A percentile compares a stretch with the other conserved stretches of the same genome.
Evolutionary conservation across 2,113 vertebrate species (phyloP).

Genomic region (Aplodontia rufa): DNA sequence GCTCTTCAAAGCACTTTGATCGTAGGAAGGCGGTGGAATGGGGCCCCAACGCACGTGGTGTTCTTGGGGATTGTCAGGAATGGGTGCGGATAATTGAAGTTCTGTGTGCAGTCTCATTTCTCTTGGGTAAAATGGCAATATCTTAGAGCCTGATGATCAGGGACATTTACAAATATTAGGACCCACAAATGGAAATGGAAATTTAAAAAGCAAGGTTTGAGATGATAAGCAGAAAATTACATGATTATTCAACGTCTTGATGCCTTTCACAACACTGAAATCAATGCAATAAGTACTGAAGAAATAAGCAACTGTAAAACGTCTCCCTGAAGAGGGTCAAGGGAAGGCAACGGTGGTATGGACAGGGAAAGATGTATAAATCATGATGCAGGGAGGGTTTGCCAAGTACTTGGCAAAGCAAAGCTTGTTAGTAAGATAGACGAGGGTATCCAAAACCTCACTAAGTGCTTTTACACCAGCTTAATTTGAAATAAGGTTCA

Average conservation of each 20-base stretch:
- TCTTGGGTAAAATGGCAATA: neutral
- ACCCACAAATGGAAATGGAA: conserved; percentile 38
- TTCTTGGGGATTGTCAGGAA: neutral
- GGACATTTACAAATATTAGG: conserved; percentile 48
- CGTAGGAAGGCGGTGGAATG: neutral
- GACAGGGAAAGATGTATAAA: neutral
- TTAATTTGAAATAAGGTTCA: neutral
- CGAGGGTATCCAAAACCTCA: neutral
- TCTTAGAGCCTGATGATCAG: conserved; percentile 27
- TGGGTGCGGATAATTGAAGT: neutral
- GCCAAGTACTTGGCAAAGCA: neutral
- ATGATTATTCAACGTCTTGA: conserved; percentile 50
- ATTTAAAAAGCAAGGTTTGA: conserved; percentile 8
- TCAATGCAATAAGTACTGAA: neutral
- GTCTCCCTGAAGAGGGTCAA: conserved; percentile 3
- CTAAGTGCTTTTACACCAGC: neutral
- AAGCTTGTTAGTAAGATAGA: neutral
- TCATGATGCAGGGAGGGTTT: neutral
- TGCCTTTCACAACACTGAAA: neutral
- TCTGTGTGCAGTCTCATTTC: neutral
- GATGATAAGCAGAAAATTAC: conserved; percentile 47
- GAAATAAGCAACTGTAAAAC: conserved; percentile 30
- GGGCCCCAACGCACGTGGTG: neutral
- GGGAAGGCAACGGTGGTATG: neutral
- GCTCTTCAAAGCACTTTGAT: conserved; percentile 17